A percentile compares a stretch with the other conserved stretches of the same genome.
phyloP scores from a whole-genome alignment of 2,888 invertebrate species.

The Nephrotoma guestfalica region DNA sequence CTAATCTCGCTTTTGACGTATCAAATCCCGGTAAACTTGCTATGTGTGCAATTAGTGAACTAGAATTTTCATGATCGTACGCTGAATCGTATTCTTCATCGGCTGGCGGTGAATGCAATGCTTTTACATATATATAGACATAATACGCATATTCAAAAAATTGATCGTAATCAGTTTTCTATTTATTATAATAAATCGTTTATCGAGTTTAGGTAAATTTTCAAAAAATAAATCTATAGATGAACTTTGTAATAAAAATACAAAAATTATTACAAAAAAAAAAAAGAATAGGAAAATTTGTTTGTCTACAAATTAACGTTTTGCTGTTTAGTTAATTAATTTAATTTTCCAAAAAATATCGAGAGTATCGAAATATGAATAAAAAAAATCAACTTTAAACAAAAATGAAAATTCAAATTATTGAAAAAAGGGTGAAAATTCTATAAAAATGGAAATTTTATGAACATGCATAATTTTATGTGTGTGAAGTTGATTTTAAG shows the following conservation, averaged over 20 bases:
- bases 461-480: neutral
- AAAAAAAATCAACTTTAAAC: neutral
- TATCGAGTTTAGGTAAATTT: neutral
- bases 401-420: neutral
- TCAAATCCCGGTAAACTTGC: slow-evolving; percentile 54
- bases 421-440: neutral
- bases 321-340: neutral
- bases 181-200: neutral
- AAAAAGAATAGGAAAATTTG: neutral
- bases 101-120: neutral
- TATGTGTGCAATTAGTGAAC: slow-evolving; percentile 53
- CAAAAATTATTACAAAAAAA: neutral
- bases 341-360: neutral
- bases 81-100: slow-evolving; percentile 1
- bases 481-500: neutral
- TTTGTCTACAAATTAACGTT: neutral
- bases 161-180: neutral
- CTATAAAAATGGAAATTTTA: neutral
- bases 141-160: neutral
- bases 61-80: slow-evolving; percentile 43
- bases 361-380: neutral
- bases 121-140: neutral
- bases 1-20: slow-evolving; percentile 52
- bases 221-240: neutral
- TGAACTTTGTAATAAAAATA: neutral